Base-by-base conservation (phyloP, 2,888 invertebrate genomes). In the Cremastobaeus sp. region DNA sequence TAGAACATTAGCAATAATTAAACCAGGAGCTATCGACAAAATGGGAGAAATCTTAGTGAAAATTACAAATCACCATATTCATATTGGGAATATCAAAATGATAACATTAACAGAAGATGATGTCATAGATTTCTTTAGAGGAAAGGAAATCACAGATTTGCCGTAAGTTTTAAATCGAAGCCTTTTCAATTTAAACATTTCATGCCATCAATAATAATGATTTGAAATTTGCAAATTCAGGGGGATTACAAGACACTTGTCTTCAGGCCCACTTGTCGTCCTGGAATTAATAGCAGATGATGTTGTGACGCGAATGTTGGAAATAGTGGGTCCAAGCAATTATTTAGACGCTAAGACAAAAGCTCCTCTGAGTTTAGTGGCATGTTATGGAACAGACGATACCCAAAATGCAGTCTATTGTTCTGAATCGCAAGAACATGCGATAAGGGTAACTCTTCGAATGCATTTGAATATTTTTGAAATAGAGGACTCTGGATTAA, bases 1-100 rank as follows among this genome's bases (percentile, higher is more conserved):
- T 9, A 94, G 94, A 80, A 94, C 95, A 1, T 93, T 95, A 88
- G 92, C 92, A 2, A 88, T 97, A 77, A 89, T 97, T 5, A 96
- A 95, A 86, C 94, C 95, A 5, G 89, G 92, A 66, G 91, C 92
- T 5, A 89, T 93, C 15, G 89, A 90, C 14, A 91, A 91, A 83
- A 89, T 93, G 76, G 96, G 96, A 0, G 92, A 92, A 81, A 93
- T 97, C 59, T 81, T 97, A 0, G 92, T 91, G 50, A 87, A 90
- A 17, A 90, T 97, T 9, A 59, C 68, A 18, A 52, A 78, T 32
- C 76, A 84, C 60, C 80, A 88, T 43, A 89, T 91, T 73, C 88
- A 88, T 43, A 88, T 96, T 43, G 91, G 92, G 20, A 92, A 92
- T 82, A 90, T 95, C 80, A 91, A 93, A 81, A 95, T 95, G 92